A percentile compares a stretch with the other conserved stretches of the same genome.
Evolutionary conservation across 2,888 invertebrate species (phyloP).

Genomic region (Venusia cambrica): DNA sequence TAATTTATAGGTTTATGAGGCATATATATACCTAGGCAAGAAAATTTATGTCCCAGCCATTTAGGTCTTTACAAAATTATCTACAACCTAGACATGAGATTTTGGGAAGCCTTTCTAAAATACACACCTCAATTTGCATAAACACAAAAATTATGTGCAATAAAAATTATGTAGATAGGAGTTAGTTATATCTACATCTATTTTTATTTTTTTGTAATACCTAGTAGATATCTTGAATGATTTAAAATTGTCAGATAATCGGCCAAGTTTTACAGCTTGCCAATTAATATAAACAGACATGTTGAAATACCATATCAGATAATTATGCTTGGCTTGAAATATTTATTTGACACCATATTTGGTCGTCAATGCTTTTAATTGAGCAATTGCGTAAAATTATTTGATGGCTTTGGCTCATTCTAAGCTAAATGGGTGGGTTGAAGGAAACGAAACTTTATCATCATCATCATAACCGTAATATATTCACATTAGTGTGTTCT

Average conservation of each 20-base stretch:
- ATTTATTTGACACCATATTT: constrained; percentile 29
- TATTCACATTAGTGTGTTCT: no score
- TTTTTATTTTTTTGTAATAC: no score
- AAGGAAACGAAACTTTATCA: no score
- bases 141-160: constrained; percentile 8
- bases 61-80: constrained; percentile 1
- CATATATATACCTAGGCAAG: no score
- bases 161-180: no score
- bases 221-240: constrained; percentile 5
- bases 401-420: neutral
- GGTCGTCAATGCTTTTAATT: constrained; percentile 23
- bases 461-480: no score
- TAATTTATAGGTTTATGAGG: no score
- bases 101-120: constrained; percentile 7
- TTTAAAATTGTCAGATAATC: constrained; percentile 25
- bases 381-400: constrained; percentile 16
- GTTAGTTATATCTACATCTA: no score
- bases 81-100: neutral
- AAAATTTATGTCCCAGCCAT: neutral
- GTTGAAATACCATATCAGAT: constrained; percentile 22
- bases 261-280: constrained; percentile 28
- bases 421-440: constrained; percentile 1
- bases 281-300: constrained; percentile 27
- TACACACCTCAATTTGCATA: constrained; percentile 3
- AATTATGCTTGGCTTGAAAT: constrained; percentile 18